Base-by-base conservation (phyloP, 2,113 vertebrate species). In the Pseudorasbora parva region DNA sequence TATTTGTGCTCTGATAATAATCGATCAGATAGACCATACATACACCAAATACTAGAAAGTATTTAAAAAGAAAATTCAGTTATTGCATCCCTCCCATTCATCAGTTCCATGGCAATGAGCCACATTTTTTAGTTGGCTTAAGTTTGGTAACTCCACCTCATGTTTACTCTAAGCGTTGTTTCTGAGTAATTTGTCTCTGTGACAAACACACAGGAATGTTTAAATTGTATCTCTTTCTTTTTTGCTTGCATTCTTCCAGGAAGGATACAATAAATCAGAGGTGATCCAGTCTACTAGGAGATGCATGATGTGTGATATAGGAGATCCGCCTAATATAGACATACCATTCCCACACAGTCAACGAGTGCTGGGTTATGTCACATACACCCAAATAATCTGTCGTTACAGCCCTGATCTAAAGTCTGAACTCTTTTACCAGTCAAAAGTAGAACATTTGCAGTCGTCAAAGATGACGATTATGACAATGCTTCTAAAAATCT, bases 221-320 rank as follows among this genome's bases (percentile, higher is more conserved):
- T 69, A 15, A 69, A 71, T 56, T 54, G 66, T n/a, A 37, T 25
- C 47, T 56, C 15, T 60, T 4, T 60, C 11, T 82, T 9, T 57
- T 56, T 17, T 59, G 10, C 54, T 10, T 30, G 17, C 17, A 49
- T 30, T 49, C 12, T 23, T 71, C 19, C 7, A 27, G 54, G 9
- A 76, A 83, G 73, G 59, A 64, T 76, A 51, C 57, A 77, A 41
- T 83, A 77, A 83, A 54, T 77, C 73, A 77, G 45, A 9, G 17
- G 23, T 1, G 30, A 62, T 68, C 60, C 73, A 43, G 80, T 57
- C 27, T 60, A 51, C 56, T 37, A 47, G 12, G 17, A 57, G 62
- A 68, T 33, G 57, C 45, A 66, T 49, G 49, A 60, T 12, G 80
- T 75, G 81, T 57, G n/a, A 56, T 33, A 43, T 33, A 71, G 8